These are phyloP conservation scores for Zygogramma bicolorata DNA, from an alignment of 2,888 invertebrate genomes.

Conservation along the genomic window DNA sequence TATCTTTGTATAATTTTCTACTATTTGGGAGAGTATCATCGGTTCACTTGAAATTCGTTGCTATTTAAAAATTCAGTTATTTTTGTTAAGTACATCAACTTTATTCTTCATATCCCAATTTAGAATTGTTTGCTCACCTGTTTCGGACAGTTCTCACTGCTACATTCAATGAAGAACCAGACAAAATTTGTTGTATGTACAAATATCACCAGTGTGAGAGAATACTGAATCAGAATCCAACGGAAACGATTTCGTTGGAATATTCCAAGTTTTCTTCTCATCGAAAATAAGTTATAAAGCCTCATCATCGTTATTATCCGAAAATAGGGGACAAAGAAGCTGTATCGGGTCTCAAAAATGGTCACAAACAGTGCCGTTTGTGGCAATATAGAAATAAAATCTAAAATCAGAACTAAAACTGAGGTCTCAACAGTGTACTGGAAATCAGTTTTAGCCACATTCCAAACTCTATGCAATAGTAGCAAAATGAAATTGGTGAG, in stretches of 20 bases:
- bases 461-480: slow-evolving; percentile 33
- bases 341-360: slow-evolving; percentile 18
- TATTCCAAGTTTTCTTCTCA: slow-evolving; percentile 64
- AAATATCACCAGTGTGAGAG: slow-evolving; percentile 66
- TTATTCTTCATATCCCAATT: background rate
- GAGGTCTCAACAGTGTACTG: slow-evolving; percentile 10
- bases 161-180: slow-evolving; percentile 67
- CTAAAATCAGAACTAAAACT: slow-evolving; percentile 25
- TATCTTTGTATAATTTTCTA: too few species aligned
- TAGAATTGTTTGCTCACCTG: slow-evolving; percentile 27
- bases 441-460: slow-evolving; percentile 13
- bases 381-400: slow-evolving; percentile 35
- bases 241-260: slow-evolving; percentile 70
- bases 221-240: slow-evolving; percentile 68
- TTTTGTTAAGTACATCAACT: too few species aligned
- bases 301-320: slow-evolving; percentile 66
- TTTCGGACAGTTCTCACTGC: slow-evolving; percentile 53
- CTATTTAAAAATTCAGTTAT: too few species aligned
- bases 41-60: too few species aligned
- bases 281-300: slow-evolving; percentile 67
- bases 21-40: too few species aligned
- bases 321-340: slow-evolving; percentile 30
- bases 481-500: slow-evolving; percentile 32
- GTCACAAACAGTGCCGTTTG: slow-evolving; percentile 22
- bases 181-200: slow-evolving; percentile 69